Conservation (phyloP, 2,888 invertebrate genomes). For the Steinernema hermaphroditum region DNA sequence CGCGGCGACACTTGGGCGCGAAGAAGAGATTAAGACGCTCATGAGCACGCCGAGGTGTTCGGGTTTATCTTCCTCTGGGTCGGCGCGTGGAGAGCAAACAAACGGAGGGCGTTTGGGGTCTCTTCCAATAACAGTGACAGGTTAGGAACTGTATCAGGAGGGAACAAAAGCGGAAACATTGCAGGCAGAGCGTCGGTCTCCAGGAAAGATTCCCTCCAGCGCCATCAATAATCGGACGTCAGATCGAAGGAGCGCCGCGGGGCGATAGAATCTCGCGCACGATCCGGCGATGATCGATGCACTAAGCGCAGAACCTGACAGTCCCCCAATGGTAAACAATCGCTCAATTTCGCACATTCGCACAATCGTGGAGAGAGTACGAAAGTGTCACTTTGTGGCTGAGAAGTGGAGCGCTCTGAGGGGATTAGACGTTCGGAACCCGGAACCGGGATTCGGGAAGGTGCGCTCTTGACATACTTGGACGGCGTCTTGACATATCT, state of each 20-base stretch:
- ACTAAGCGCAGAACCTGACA: background rate
- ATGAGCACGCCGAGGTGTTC: background rate
- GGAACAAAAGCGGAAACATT: too few species aligned
- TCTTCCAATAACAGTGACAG: too few species aligned
- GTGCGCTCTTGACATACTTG: too few species aligned
- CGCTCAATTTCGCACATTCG: slow-evolving; percentile 4
- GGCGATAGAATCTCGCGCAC: background rate
- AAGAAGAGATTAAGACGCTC: slow-evolving; percentile 16
- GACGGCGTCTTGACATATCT: too few species aligned
- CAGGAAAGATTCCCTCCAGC: too few species aligned
- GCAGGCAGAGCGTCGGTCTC: too few species aligned
- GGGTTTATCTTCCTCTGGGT: background rate
- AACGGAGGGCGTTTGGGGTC: background rate
- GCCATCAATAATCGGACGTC: background rate
- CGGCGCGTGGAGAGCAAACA: background rate
- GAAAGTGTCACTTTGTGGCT: background rate
- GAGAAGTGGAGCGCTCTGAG: too few species aligned
- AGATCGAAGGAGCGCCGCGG: background rate
- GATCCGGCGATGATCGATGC: background rate
- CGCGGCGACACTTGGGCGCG: background rate
- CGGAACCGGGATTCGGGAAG: too few species aligned
- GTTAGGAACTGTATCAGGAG: too few species aligned
- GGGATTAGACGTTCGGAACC: too few species aligned
- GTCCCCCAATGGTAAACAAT: background rate
- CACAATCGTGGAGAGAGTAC: background rate